Evolutionary conservation across 2,797 vertebrate genomes (phyloP).

Genomic region (Hippoglossus hippoglossus): DNA sequence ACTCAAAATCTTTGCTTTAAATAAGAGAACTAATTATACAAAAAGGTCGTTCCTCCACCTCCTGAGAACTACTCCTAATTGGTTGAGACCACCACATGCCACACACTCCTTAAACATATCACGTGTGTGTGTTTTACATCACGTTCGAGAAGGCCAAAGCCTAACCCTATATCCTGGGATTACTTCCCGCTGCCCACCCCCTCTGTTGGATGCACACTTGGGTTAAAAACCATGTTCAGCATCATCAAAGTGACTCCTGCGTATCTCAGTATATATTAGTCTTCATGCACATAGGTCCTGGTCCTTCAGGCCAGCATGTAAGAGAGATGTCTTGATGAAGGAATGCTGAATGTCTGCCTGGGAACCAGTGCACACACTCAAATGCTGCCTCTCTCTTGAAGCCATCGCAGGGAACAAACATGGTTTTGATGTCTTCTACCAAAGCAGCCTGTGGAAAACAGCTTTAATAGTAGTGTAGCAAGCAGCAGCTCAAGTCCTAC

Average conservation of each 20-base stretch:
- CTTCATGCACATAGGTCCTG: slow-evolving; percentile 29
- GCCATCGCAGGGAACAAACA: slow-evolving; percentile 62
- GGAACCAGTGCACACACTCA: slow-evolving; percentile 44
- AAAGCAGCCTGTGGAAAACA: slow-evolving; percentile 72
- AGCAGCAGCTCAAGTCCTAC: slow-evolving; percentile 61
- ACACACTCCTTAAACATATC: slow-evolving; percentile 76
- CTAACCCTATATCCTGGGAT: slow-evolving; percentile 74
- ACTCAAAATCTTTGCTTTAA: slow-evolving; percentile 95
- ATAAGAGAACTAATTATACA: slow-evolving; percentile 95
- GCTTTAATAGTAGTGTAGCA: slow-evolving; percentile 70
- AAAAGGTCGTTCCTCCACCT: slow-evolving; percentile 90
- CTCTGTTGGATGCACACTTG: slow-evolving; percentile 36
- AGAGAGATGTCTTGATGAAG: slow-evolving; percentile 56
- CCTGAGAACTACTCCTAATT: slow-evolving; percentile 88
- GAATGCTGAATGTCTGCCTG: slow-evolving; percentile 51
- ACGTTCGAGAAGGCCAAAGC: slow-evolving; percentile 76
- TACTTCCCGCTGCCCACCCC: slow-evolving; percentile 31
- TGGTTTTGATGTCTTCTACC: slow-evolving; percentile 70
- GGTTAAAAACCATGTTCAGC: slow-evolving; percentile 50
- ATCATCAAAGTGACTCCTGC: slow-evolving; percentile 63
- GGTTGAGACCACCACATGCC: slow-evolving; percentile 85
- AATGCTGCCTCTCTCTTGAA: slow-evolving; percentile 41
- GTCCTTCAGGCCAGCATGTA: slow-evolving; percentile 54
- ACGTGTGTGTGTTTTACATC: slow-evolving; percentile 77
- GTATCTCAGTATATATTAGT: slow-evolving; percentile 25